Base-by-base conservation (phyloP, 2,888 invertebrate species). In the Cephus sareptanus region DNA sequence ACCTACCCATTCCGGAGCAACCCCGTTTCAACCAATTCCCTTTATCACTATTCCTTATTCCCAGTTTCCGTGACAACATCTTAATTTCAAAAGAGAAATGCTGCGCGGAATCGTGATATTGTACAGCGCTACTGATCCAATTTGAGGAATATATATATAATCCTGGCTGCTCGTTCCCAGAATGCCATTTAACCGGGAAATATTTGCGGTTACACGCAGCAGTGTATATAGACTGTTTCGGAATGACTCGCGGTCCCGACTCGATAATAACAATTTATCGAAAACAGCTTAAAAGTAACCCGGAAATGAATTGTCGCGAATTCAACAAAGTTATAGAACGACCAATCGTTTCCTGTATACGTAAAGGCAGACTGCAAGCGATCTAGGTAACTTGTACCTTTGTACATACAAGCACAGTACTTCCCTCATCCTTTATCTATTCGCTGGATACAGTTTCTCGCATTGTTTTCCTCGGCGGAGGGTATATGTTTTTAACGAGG, bases 401-500 rank as follows among this genome's bases (percentile, higher is more conserved):
- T 6, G 23, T 40, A 40, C 37, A 37, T 40, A 40, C 56, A 56
- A 56, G 56, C 56, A 56, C 56, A 56, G 56, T 74, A 74, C 81
- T 81, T 80, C 77, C 80, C 80, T 77, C 82, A 75, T 80, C 77
- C 77, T 76, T 82, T 81, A 81, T 69, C 82, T 75, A 75, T 34
- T 73, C 76, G 75, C 40, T 77, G 73, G 78, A 81, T 79, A 79
- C 74, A 70, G 73, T 34, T 79, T 73, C 76, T 76, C 73, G 73
- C 77, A 78, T 80, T 79, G 79, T 75, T 79, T 56, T 75, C 75
- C 37, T 68, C 74, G 74, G 56, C 75, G 33, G 71, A 78, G 78
- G 31, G 76, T 79, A 76, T 74, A 81, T 75, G 82, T 81, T 83
- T 86, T 86, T 86, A 86, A 86, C 86, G 86, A 86, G 86, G 79